phyloP scores from a whole-genome alignment of 2,797 vertebrate species.

The Schizopygopsis malacanthus region DNA sequence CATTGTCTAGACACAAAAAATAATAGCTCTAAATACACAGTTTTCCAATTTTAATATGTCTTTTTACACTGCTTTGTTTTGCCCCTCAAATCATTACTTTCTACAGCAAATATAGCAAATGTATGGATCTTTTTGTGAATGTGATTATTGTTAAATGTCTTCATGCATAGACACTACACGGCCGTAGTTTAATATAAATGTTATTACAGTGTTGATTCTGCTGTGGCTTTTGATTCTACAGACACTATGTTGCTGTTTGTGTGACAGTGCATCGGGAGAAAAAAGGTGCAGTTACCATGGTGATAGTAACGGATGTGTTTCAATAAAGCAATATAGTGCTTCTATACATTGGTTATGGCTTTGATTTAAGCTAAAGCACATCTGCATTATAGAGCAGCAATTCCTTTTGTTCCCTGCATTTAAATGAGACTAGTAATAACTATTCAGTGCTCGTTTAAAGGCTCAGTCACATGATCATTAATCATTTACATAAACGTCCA shows the following conservation, averaged over 20 bases:
- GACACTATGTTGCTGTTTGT: conserved; percentile 23
- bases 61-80: background rate
- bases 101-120: background rate
- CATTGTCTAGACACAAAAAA: background rate
- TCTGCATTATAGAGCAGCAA: background rate
- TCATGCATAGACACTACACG: background rate
- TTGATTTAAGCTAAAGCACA: conserved; percentile 24
- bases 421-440: conserved; percentile 2
- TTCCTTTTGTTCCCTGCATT: conserved; percentile 9
- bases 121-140: background rate
- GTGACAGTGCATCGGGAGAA: background rate
- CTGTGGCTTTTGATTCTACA: background rate
- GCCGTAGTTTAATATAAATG: background rate
- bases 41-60: background rate
- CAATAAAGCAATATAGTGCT: conserved; percentile 17
- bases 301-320: conserved; percentile 22
- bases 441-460: conserved; percentile 13
- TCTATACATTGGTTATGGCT: background rate
- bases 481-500: background rate
- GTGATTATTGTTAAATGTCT: background rate
- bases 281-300: conserved; percentile 33
- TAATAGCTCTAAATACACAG: background rate
- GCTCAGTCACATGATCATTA: background rate
- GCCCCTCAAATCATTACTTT: background rate
- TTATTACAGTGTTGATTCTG: background rate